These are phyloP conservation scores for Camponotus pennsylvanicus DNA, from an alignment of 1,140 invertebrate species.

Conservation along the genomic window DNA sequence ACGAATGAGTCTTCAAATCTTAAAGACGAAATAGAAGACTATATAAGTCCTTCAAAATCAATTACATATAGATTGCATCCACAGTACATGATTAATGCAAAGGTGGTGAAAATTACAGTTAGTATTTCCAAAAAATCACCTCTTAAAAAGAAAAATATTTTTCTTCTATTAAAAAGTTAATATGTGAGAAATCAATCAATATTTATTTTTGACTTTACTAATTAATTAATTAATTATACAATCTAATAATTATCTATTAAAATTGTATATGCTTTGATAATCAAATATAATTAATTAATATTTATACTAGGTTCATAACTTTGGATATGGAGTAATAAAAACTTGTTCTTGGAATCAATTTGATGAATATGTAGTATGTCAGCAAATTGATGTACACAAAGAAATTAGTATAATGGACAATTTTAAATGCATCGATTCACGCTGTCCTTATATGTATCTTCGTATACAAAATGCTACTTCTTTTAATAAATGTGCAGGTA, in stretches of 20 bases:
- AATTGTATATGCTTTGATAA: background rate
- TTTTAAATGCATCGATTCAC: conserved; percentile 53
- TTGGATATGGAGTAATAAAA: conserved; percentile 78
- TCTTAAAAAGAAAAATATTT: background rate
- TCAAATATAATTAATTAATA: background rate
- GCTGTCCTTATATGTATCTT: conserved; percentile 74
- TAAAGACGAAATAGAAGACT: conserved; percentile 76
- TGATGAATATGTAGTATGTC: conserved; percentile 63
- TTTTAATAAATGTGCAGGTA: conserved; percentile 78
- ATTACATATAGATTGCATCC: conserved; percentile 76
- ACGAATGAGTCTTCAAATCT: conserved; percentile 36
- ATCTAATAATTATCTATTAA: background rate
- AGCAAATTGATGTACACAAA: conserved; percentile 63
- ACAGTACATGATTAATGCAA: conserved; percentile 67
- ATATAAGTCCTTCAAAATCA: conserved; percentile 69
- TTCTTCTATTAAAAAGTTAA: background rate
- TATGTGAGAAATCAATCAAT: background rate
- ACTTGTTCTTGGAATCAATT: conserved; percentile 75
- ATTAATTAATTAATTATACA: background rate
- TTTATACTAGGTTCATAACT: conserved; percentile 66
- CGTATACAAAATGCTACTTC: conserved; percentile 72
- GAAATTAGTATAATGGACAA: conserved; percentile 66
- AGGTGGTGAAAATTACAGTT: conserved; percentile 71
- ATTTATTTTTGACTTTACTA: conserved; percentile 34
- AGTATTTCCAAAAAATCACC: conserved; percentile 20